These are phyloP conservation scores for Dasysyrphus albostriatus DNA, from an alignment of 2,888 invertebrate species.

Conservation along the genomic window DNA sequence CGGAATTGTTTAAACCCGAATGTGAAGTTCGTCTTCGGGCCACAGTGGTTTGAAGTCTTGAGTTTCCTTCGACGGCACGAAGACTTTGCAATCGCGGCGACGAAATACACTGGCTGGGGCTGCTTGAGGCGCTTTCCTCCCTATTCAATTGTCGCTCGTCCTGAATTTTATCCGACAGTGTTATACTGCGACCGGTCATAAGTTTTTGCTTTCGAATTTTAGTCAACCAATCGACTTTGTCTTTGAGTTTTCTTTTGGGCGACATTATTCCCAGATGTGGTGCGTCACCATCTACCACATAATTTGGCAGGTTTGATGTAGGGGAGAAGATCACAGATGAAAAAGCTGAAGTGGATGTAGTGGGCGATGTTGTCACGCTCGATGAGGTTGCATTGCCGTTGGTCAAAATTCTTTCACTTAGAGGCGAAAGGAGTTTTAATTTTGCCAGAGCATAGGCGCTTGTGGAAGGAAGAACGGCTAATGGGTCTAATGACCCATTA, in stretches of 20 bases:
- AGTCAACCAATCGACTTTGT: slow-evolving; percentile 90
- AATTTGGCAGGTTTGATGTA: slow-evolving; percentile 90
- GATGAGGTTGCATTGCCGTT: slow-evolving; percentile 75
- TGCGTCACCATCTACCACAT: slow-evolving; percentile 90
- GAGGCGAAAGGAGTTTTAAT: slow-evolving; percentile 77
- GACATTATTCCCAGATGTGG: slow-evolving; percentile 89
- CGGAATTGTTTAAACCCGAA: slow-evolving; percentile 71
- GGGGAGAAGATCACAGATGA: slow-evolving; percentile 85
- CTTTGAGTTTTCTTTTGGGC: slow-evolving; percentile 87
- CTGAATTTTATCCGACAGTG: slow-evolving; percentile 80
- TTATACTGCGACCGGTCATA: slow-evolving; percentile 78
- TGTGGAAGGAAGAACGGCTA: slow-evolving; percentile 40
- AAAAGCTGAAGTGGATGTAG: slow-evolving; percentile 72
- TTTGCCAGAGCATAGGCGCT: slow-evolving; percentile 54
- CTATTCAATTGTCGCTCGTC: slow-evolving; percentile 73
- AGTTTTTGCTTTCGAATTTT: slow-evolving; percentile 86
- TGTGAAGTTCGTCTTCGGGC: slow-evolving; percentile 80
- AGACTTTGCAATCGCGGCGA: slow-evolving; percentile 82
- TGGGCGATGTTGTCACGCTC: slow-evolving; percentile 78
- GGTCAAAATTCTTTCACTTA: slow-evolving; percentile 78
- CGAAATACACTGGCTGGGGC: slow-evolving; percentile 68
- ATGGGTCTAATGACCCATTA: slow-evolving; percentile 8
- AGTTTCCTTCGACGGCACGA: slow-evolving; percentile 80
- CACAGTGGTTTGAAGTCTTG: slow-evolving; percentile 77
- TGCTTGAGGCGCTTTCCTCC: slow-evolving; percentile 25